These are phyloP conservation scores for Solenopsis invicta DNA, from an alignment of 1,140 invertebrate species.

Conservation along the genomic window DNA sequence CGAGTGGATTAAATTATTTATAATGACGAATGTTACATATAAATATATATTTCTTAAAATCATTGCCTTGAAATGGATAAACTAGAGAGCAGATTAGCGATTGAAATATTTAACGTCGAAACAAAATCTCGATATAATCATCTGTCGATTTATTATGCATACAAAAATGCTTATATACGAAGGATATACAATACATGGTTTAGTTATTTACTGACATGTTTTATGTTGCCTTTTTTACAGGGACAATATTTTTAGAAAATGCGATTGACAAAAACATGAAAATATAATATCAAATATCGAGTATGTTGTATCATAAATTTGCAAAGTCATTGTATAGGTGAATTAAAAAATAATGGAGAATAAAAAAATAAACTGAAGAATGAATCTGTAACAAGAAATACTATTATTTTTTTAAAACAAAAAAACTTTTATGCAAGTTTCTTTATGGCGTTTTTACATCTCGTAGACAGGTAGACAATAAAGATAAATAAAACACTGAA, in stretches of 20 bases:
- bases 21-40: not conserved
- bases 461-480: not conserved
- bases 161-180: not conserved
- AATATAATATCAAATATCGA: conserved; percentile 7
- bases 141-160: not conserved
- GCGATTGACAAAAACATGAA: not conserved
- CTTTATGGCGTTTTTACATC: not conserved
- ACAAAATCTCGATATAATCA: not conserved
- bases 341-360: not conserved
- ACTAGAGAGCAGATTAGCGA: not conserved
- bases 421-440: not conserved
- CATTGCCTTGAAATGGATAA: not conserved
- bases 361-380: not conserved
- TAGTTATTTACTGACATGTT: not conserved
- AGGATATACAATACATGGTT: not conserved
- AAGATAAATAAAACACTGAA: not conserved
- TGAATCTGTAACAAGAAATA: not conserved
- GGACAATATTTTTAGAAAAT: not conserved
- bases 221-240: not conserved
- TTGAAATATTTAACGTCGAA: not conserved
- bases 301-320: not conserved
- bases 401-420: not conserved
- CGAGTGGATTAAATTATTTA: not conserved
- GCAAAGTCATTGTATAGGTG: not conserved
- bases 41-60: not conserved